Evolutionary conservation across 2,113 vertebrate species (phyloP).

Genomic region (Bettongia penicillata): DNA sequence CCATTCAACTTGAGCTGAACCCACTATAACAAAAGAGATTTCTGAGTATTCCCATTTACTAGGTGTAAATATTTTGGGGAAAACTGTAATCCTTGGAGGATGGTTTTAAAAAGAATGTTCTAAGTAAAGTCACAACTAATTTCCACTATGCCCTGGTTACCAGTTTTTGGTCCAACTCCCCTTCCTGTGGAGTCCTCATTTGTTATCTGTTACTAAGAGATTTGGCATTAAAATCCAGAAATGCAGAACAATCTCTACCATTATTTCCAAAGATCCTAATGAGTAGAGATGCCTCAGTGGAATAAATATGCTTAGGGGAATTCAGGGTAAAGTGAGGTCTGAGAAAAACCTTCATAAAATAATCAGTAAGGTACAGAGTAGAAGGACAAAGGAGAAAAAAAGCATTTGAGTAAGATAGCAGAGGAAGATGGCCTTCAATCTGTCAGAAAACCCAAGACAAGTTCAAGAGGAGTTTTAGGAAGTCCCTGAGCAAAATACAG

Average conservation of each 20-base stretch:
- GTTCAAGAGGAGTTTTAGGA: background rate
- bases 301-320: background rate
- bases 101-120: background rate
- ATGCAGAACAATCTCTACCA: background rate
- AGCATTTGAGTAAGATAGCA: background rate
- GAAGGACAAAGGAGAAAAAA: background rate
- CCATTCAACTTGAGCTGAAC: background rate
- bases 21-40: background rate
- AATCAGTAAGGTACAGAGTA: background rate
- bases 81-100: background rate
- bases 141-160: background rate
- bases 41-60: background rate
- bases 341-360: background rate
- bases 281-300: background rate
- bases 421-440: background rate
- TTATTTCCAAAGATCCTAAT: background rate
- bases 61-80: background rate
- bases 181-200: background rate
- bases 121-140: background rate
- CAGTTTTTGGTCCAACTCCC: background rate
- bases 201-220: background rate
- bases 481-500: background rate
- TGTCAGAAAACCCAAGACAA: background rate
- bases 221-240: conserved; percentile 2
- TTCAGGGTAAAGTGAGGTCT: background rate